Evolutionary conservation across 2,113 vertebrate species (phyloP).

Genomic region (Fulmarus glacialis): DNA sequence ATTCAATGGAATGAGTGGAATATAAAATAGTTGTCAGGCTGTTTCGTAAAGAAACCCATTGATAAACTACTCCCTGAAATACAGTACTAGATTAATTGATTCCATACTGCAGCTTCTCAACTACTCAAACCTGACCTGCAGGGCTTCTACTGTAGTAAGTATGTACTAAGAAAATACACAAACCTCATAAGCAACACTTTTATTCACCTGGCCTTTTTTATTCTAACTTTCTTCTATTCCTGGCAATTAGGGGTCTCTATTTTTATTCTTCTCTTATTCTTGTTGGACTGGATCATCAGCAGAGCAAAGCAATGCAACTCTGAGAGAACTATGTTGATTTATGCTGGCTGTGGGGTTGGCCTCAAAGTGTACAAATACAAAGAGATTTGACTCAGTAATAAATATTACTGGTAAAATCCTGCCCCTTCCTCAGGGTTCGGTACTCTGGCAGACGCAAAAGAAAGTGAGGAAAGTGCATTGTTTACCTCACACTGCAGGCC

Average conservation of each 20-base stretch:
- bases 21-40: neutral
- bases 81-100: neutral
- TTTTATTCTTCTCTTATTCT: neutral
- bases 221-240: neutral
- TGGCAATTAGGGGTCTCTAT: neutral
- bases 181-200: neutral
- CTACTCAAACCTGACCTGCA: neutral
- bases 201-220: neutral
- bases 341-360: neutral
- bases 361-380: neutral
- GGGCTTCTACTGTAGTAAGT: neutral
- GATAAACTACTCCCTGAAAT: neutral
- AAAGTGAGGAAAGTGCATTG: neutral
- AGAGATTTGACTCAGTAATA: neutral
- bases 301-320: neutral
- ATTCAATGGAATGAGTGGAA: neutral
- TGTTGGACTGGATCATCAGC: neutral
- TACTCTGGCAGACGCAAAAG: neutral
- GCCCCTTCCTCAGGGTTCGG: neutral
- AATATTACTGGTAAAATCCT: neutral
- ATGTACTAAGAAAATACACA: neutral
- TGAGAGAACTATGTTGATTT: neutral
- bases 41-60: neutral
- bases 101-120: neutral
- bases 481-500: neutral